phyloP scores from a whole-genome alignment of 2,113 vertebrate species.

The Okapia johnstoni region DNA sequence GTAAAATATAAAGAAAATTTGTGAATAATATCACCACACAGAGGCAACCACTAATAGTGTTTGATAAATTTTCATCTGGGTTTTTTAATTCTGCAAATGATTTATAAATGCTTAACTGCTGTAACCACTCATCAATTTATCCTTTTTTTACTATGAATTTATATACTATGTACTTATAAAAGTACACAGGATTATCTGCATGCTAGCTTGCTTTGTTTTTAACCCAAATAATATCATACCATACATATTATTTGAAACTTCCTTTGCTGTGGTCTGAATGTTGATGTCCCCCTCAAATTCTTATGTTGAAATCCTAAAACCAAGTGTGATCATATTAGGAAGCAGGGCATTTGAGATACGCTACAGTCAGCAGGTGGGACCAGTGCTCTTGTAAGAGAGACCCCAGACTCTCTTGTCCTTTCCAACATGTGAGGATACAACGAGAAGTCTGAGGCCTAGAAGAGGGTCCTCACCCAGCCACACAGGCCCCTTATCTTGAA shows the following conservation, averaged over 20 bases:
- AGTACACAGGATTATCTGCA: not conserved
- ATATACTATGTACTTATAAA: not conserved
- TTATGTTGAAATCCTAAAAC: not conserved
- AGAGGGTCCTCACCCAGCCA: not conserved
- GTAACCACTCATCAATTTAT: not conserved
- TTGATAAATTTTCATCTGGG: not conserved
- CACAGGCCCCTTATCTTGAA: not conserved
- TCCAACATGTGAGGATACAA: not conserved
- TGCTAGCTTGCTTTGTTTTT: not conserved
- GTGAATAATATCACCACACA: not conserved
- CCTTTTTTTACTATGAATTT: not conserved
- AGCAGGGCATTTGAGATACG: not conserved
- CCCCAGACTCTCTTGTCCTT: not conserved
- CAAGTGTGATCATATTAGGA: not conserved
- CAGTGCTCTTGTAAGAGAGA: not conserved
- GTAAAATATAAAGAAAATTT: not conserved
- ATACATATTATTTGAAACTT: not conserved
- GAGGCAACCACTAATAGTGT: not conserved
- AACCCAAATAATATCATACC: not conserved
- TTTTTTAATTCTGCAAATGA: not conserved
- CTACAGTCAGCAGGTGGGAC: not conserved
- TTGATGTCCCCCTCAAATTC: not conserved
- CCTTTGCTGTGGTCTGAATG: not conserved
- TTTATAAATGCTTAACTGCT: not conserved
- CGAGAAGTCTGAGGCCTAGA: not conserved